Evolutionary conservation across 2,888 invertebrate genomes (phyloP).

Genomic region (Tricholauxania praeusta): DNA sequence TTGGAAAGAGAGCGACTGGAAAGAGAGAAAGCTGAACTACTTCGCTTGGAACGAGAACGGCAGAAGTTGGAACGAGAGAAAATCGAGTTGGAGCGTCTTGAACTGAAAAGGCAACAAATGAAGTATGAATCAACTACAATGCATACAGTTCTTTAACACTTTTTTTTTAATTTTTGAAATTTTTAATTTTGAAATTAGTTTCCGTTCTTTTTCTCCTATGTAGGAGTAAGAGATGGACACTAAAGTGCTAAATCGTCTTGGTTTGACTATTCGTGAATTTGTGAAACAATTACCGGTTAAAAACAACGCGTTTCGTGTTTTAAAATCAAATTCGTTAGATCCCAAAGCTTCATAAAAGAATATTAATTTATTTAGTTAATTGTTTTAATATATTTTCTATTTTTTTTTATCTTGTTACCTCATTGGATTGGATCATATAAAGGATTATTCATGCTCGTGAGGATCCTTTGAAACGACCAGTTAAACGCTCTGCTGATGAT

Average conservation of each 20-base stretch:
- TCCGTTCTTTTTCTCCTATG: conserved; percentile 28
- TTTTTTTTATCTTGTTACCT: conserved; percentile 28
- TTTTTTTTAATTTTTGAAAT: background rate
- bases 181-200: conserved; percentile 25
- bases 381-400: conserved; percentile 30
- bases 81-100: conserved; percentile 83
- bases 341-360: background rate
- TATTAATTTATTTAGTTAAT: conserved; percentile 10
- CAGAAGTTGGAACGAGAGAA: conserved; percentile 83
- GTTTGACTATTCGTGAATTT: conserved; percentile 1
- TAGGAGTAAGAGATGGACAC: conserved; percentile 22
- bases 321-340: background rate
- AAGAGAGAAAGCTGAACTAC: conserved; percentile 86
- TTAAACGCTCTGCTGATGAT: conserved; percentile 64
- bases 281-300: background rate
- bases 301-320: background rate
- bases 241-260: conserved; percentile 14
- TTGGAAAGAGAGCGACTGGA: conserved; percentile 90
- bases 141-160: conserved; percentile 29
- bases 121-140: conserved; percentile 68
- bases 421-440: conserved; percentile 31
- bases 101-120: conserved; percentile 84
- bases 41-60: conserved; percentile 86
- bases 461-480: conserved; percentile 63
- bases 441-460: conserved; percentile 67